phyloP scores from a whole-genome alignment of 2,888 invertebrate genomes.

The Helicoverpa assulta region DNA sequence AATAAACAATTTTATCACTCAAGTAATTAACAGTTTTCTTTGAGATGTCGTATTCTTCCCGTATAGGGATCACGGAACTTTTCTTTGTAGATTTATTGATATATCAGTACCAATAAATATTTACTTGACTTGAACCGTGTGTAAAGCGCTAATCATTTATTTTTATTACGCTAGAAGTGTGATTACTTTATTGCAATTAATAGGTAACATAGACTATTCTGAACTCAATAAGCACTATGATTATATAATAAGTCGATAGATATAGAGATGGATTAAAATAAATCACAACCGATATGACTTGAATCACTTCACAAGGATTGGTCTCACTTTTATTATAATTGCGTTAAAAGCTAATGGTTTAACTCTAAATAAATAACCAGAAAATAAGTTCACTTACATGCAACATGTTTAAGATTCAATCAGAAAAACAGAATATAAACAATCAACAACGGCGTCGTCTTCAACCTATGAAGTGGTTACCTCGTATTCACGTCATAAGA shows the following conservation, averaged over 20 bases:
- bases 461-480: conserved; percentile 1
- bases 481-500: conserved; percentile 9
- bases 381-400: background rate
- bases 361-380: conserved; percentile 10
- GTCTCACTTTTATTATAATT: too few relatives aligned
- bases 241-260: too few relatives aligned
- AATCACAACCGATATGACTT: too few relatives aligned
- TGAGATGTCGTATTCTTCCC: background rate
- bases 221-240: background rate
- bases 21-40: conserved; percentile 17
- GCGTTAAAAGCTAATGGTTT: conserved; percentile 1
- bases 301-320: too few relatives aligned
- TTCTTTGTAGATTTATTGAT: background rate
- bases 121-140: background rate
- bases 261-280: too few relatives aligned
- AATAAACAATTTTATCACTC: conserved; percentile 24
- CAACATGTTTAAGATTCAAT: background rate
- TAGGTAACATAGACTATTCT: background rate
- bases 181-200: background rate
- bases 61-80: conserved; percentile 21
- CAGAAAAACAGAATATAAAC: background rate
- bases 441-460: background rate
- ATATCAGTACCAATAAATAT: background rate
- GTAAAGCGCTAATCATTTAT: background rate
- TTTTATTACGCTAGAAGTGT: background rate